Evolutionary conservation across 2,888 invertebrate genomes (phyloP).

Genomic region (Aphidoletes aphidimyza): DNA sequence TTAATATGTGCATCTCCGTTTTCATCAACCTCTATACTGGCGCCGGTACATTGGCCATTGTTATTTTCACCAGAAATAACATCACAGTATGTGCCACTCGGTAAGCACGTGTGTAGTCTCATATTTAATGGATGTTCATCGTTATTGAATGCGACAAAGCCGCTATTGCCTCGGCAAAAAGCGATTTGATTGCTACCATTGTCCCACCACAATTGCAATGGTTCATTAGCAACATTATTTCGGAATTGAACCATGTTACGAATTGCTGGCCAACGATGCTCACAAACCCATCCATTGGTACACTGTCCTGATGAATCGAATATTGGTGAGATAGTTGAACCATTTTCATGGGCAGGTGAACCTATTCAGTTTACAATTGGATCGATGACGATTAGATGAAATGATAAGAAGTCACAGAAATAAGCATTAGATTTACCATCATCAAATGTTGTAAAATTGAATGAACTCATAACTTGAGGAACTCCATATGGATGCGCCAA

Average conservation of each 20-base stretch:
- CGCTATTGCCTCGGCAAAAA: slow-evolving; percentile 80
- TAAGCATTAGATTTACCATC: slow-evolving; percentile 65
- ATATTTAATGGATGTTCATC: slow-evolving; percentile 72
- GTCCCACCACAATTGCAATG: slow-evolving; percentile 80
- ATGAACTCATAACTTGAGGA: slow-evolving; percentile 88
- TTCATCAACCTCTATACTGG: slow-evolving; percentile 70
- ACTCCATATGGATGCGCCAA: slow-evolving; percentile 85
- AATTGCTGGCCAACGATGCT: slow-evolving; percentile 87
- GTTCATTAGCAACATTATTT: slow-evolving; percentile 73
- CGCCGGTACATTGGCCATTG: slow-evolving; percentile 74
- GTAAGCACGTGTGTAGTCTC: slow-evolving; percentile 73
- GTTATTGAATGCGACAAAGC: slow-evolving; percentile 81
- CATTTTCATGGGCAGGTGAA: slow-evolving; percentile 74
- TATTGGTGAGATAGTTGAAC: slow-evolving; percentile 73
- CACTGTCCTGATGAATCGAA: slow-evolving; percentile 75
- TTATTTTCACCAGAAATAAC: slow-evolving; percentile 77
- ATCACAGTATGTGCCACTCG: slow-evolving; percentile 85
- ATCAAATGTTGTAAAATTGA: slow-evolving; percentile 69
- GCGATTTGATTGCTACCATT: slow-evolving; percentile 85
- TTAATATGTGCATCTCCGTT: slow-evolving; percentile 71
- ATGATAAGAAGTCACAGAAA: no score
- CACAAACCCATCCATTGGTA: slow-evolving; percentile 82
- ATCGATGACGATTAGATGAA: no score
- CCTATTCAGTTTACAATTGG: slow-evolving; percentile 65
- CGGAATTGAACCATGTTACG: slow-evolving; percentile 82